Evolutionary conservation across 2,888 invertebrate genomes (phyloP).

Genomic region (Rapana venosa): DNA sequence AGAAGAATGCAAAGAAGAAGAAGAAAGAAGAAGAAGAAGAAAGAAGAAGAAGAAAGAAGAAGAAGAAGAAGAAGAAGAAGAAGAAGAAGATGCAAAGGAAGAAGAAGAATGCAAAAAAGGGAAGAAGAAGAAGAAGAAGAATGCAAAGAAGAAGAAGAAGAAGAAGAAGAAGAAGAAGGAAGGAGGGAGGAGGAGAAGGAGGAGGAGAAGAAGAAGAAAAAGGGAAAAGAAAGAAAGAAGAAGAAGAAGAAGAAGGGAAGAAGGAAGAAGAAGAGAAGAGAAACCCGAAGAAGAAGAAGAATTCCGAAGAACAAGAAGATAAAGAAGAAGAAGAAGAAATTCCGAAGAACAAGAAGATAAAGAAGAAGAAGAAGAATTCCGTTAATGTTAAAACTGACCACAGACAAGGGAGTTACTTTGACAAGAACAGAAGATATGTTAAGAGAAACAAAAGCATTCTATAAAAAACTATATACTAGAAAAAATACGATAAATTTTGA

Average conservation of each 20-base stretch:
- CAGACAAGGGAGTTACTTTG: too few species aligned
- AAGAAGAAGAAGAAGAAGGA: neutral
- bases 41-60: conserved; percentile 17
- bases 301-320: neutral
- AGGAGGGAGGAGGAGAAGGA: neutral
- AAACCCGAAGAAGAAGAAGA: neutral
- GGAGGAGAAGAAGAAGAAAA: neutral
- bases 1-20: conserved; percentile 31
- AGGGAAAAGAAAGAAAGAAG: neutral
- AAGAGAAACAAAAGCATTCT: too few species aligned
- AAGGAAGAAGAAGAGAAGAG: neutral
- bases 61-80: neutral
- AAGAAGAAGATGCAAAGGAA: too few species aligned
- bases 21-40: conserved; percentile 35
- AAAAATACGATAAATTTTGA: too few species aligned
- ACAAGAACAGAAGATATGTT: too few species aligned
- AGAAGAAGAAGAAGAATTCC: too few species aligned
- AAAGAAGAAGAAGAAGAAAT: too few species aligned
- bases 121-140: neutral
- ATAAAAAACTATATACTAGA: too few species aligned
- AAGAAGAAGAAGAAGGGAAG: neutral
- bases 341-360: too few species aligned
- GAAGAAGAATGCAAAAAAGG: too few species aligned
- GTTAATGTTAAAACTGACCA: too few species aligned
- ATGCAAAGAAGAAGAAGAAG: neutral